A percentile compares a stretch with the other conserved stretches of the same genome.
Evolutionary conservation across 2,113 vertebrate species (phyloP).

Genomic region (Tachuris rubrigastra): DNA sequence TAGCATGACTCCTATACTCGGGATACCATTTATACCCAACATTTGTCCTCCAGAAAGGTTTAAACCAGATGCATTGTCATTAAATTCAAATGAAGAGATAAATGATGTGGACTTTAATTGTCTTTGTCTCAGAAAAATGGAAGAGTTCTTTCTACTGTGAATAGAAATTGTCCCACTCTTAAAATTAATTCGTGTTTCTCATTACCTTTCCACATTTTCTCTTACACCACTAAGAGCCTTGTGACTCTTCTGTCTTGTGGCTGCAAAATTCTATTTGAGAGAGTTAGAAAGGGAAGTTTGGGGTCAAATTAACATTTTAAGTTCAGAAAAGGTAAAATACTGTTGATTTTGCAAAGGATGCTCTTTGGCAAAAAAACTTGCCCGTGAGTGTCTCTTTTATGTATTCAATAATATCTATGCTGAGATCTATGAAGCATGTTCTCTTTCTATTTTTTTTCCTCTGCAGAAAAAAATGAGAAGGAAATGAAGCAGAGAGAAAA

Average conservation of each 20-base stretch:
- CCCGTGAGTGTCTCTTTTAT: slow-evolving; percentile 24
- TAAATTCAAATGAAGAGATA: slow-evolving; percentile 47
- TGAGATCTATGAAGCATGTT: not conserved
- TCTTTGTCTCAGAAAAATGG: slow-evolving; percentile 25
- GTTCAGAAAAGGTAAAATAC: slow-evolving; percentile 18
- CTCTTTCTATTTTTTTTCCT: not conserved
- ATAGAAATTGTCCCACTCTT: slow-evolving; percentile 19
- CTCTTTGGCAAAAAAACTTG: not conserved
- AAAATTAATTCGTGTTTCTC: not conserved
- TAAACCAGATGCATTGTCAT: not conserved
- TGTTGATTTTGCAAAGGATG: slow-evolving; percentile 14
- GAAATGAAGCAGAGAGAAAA: slow-evolving; percentile 51
- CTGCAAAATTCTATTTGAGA: not conserved
- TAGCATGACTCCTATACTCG: not conserved
- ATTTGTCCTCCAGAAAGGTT: slow-evolving; percentile 14
- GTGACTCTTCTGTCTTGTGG: not conserved
- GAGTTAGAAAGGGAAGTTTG: not conserved
- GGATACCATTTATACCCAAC: not conserved
- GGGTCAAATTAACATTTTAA: not conserved
- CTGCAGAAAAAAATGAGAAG: slow-evolving; percentile 1
- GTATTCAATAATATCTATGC: not conserved
- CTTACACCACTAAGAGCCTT: not conserved
- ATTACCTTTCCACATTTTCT: slow-evolving; percentile 8
- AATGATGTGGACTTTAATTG: not conserved
- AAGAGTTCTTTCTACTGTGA: not conserved